These are phyloP conservation scores for Chesias legatella DNA, from an alignment of 2,888 invertebrate genomes.

Conservation along the genomic window DNA sequence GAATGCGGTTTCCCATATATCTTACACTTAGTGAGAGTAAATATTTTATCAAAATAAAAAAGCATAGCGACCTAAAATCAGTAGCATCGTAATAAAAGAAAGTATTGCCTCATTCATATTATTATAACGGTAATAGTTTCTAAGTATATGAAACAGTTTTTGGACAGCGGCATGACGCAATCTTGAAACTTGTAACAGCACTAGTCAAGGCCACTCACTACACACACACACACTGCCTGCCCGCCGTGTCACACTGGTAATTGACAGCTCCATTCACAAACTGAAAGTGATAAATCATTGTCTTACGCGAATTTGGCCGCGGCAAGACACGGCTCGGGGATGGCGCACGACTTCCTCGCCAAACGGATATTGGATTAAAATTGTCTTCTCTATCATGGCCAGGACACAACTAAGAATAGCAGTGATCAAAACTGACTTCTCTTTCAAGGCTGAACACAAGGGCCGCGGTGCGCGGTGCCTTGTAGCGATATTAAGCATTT, in stretches of 20 bases:
- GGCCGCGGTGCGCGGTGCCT: too few relatives aligned
- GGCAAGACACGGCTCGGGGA: not conserved
- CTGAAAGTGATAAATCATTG: constrained; percentile 8
- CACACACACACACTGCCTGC: constrained; percentile 1
- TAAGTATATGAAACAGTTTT: constrained; percentile 7
- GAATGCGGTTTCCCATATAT: too few relatives aligned
- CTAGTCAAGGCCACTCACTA: constrained; percentile 12
- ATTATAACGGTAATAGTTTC: constrained; percentile 1
- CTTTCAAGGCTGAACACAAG: too few relatives aligned
- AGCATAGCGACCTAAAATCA: too few relatives aligned
- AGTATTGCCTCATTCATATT: constrained; percentile 2
- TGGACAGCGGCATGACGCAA: constrained; percentile 19
- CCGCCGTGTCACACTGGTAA: constrained; percentile 13
- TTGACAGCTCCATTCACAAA: constrained; percentile 18
- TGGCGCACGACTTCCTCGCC: not conserved
- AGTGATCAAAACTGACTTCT: too few relatives aligned
- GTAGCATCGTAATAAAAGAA: constrained; percentile 5
- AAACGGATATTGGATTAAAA: too few relatives aligned
- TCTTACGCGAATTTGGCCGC: constrained; percentile 6
- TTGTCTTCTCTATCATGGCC: too few relatives aligned
- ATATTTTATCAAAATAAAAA: too few relatives aligned
- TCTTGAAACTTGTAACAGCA: constrained; percentile 11
- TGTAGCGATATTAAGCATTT: too few relatives aligned
- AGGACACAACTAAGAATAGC: too few relatives aligned
- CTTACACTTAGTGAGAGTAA: too few relatives aligned